Base-by-base conservation (phyloP, 2,113 vertebrate species). In the Campylomormyrus tamandua region DNA sequence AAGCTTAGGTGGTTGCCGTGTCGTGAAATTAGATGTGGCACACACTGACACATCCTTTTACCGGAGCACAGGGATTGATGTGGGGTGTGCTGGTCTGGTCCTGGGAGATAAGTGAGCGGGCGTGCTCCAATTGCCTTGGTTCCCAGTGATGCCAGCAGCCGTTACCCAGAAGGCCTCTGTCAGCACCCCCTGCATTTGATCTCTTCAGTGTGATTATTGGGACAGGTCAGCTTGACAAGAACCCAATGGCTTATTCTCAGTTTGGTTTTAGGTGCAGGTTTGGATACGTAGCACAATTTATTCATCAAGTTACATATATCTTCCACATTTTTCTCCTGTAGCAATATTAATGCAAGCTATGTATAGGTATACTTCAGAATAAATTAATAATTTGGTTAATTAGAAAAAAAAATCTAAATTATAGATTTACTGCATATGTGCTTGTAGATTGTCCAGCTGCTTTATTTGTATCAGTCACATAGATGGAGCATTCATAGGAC, bases 31-130 rank as follows among this genome's bases (percentile, higher is more conserved):
- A 93, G 92, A 93, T 74, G 89, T 90, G 91, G 92, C 87, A 91
- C 91, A 93, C 87, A 83, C 83, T 49, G 90, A 91, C 27, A 91
- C 91, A 45, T 89, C 85, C 83, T 90, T 87, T 91, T 83, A 90
- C 87, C 87, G 70, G 91, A 89, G 87, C 89, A 90, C 87, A 90
- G 89, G 90, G 88, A 90, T 89, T 92, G 91, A 91, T 87, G 58
- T 93, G 93, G 90, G 91, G 91, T 91, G 92, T 90, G 90, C 90
- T 92, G 92, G 91, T 94, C 94, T 96, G 95, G 91, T 93, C 91
- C 84, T 62, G 48, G 90, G 90, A 94, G 95, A 96, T 96, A 96
- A 95, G 93, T 89, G 90, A 91, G 88, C 86, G 80, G 46, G 89
- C 89, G 83, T 84, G 87, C 86, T 89, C n/a, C 39, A 56, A 35